Evolutionary conservation across 2,113 vertebrate species (phyloP).

Genomic region (Regulus satrapa): DNA sequence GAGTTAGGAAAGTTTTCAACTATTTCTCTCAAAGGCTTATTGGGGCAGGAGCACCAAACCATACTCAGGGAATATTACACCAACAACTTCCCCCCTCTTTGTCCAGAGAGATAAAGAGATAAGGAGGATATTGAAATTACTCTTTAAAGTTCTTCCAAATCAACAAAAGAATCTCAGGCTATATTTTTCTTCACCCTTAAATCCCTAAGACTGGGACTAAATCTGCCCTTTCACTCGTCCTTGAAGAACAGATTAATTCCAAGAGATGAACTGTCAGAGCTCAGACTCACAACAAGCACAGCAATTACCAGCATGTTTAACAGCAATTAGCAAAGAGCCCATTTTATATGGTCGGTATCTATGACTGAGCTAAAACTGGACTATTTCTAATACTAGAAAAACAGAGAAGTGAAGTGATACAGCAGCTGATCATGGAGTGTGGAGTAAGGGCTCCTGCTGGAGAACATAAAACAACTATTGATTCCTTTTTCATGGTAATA

Average conservation of each 20-base stretch:
- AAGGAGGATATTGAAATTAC: background rate
- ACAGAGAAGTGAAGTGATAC: background rate
- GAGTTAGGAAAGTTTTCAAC: background rate
- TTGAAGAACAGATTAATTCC: background rate
- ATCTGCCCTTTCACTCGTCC: background rate
- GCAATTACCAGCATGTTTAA: background rate
- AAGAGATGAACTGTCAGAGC: background rate
- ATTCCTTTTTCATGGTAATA: background rate
- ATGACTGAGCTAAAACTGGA: background rate
- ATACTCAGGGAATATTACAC: background rate
- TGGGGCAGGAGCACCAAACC: background rate
- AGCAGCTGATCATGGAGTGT: background rate
- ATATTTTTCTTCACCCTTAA: background rate
- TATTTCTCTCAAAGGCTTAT: background rate
- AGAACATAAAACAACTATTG: background rate
- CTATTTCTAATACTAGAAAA: background rate
- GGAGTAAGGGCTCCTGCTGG: background rate
- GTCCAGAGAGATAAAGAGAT: background rate
- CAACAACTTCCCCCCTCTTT: background rate
- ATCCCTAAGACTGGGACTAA: background rate
- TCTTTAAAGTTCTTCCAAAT: background rate
- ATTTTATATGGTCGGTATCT: background rate
- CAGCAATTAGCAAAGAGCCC: background rate
- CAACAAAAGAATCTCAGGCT: background rate
- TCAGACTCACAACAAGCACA: background rate